Conservation (phyloP, 2,888 invertebrate species). For the Agonum fuliginosum region DNA sequence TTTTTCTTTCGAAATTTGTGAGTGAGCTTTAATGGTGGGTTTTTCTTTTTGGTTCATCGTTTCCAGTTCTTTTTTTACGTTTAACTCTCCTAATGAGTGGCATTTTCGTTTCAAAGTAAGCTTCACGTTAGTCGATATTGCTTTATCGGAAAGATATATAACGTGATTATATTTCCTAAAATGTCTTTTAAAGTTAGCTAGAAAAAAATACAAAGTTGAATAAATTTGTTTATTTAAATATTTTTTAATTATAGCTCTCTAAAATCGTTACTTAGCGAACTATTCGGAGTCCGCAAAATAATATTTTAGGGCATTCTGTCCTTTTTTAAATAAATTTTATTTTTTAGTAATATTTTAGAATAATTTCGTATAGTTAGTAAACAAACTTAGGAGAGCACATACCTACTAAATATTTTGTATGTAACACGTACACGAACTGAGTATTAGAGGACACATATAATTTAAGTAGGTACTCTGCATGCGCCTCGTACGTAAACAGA, state of each 20-base stretch:
- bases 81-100: constrained; percentile 44
- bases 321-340: background rate
- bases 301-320: too few relatives aligned
- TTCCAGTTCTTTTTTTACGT: constrained; percentile 27
- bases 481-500: too few relatives aligned
- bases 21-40: background rate
- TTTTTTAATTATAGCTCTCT: too few relatives aligned
- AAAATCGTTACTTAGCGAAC: too few relatives aligned
- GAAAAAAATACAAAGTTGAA: background rate
- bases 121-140: constrained; percentile 48
- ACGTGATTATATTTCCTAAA: constrained; percentile 44
- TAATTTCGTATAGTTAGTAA: too few relatives aligned
- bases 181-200: constrained; percentile 31
- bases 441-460: too few relatives aligned
- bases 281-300: too few relatives aligned
- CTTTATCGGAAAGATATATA: constrained; percentile 52
- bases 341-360: too few relatives aligned
- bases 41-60: constrained; percentile 6
- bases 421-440: too few relatives aligned
- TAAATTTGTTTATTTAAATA: background rate
- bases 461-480: too few relatives aligned
- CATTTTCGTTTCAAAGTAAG: constrained; percentile 50
- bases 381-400: too few relatives aligned
- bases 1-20: background rate
- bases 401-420: too few relatives aligned